phyloP scores from a whole-genome alignment of 1,140 invertebrate genomes.

The Saccostrea cuccullata region DNA sequence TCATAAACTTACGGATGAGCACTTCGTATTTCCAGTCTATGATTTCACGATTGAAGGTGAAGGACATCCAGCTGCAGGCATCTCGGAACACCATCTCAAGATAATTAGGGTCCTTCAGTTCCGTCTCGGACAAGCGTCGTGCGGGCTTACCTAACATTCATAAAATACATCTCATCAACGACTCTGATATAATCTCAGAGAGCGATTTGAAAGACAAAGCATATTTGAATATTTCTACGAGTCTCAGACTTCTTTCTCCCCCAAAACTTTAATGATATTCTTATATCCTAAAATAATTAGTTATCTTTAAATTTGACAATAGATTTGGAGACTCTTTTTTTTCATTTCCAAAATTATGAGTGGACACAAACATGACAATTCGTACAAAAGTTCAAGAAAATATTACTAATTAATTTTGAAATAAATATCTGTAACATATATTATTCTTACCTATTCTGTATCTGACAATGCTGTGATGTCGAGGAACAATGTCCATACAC shows the following conservation, averaged over 20 bases:
- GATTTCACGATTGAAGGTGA: constrained; percentile 76
- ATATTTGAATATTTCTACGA: too few relatives aligned
- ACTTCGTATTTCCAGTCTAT: constrained; percentile 78
- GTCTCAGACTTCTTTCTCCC: too few relatives aligned
- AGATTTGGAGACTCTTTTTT: too few relatives aligned
- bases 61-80: constrained; percentile 77
- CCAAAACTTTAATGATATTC: too few relatives aligned
- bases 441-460: constrained; percentile 89
- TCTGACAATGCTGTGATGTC: constrained; percentile 96
- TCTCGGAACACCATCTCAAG: constrained; percentile 75
- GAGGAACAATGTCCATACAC: constrained; percentile 96
- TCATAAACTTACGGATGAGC: constrained; percentile 74
- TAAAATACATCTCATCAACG: not conserved
- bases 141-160: constrained; percentile 74
- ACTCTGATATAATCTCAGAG: not conserved
- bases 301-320: too few relatives aligned
- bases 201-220: too few relatives aligned
- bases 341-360: too few relatives aligned
- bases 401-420: too few relatives aligned
- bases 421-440: too few relatives aligned
- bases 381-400: too few relatives aligned
- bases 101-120: constrained; percentile 64
- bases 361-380: too few relatives aligned
- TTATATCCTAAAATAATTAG: too few relatives aligned
- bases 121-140: constrained; percentile 66